Conservation (phyloP, 2,888 invertebrate genomes). For the Spicauda simplicius region DNA sequence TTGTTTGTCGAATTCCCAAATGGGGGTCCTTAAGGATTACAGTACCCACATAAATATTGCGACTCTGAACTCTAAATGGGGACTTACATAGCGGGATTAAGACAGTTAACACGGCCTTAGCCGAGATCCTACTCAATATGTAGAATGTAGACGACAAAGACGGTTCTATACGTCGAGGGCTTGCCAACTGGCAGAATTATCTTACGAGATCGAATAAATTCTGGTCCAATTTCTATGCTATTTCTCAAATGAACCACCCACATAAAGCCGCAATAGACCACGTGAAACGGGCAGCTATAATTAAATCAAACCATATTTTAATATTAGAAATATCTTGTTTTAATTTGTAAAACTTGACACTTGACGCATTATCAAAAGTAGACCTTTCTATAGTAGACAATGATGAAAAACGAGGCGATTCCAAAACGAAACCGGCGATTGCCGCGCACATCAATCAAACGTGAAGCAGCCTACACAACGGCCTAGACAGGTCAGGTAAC, state of each 20-base stretch:
- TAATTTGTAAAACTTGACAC: background rate
- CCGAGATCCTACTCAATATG: conserved; percentile 54
- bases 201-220: conserved; percentile 52
- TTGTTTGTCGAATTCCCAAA: conserved; percentile 20
- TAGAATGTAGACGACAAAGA: conserved; percentile 56
- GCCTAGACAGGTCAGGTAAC: conserved; percentile 75
- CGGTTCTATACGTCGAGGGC: conserved; percentile 58
- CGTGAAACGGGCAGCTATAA: background rate
- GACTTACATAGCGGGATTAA: conserved; percentile 56
- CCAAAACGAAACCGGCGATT: conserved; percentile 57
- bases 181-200: conserved; percentile 62
- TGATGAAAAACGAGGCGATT: conserved; percentile 2
- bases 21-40: conserved; percentile 2
- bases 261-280: conserved; percentile 3
- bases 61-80: conserved; percentile 49
- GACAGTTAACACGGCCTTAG: conserved; percentile 63
- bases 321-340: background rate
- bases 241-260: background rate
- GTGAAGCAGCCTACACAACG: conserved; percentile 54
- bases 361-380: background rate
- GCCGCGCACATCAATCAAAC: conserved; percentile 59
- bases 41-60: conserved; percentile 36
- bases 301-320: background rate
- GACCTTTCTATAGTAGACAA: background rate
- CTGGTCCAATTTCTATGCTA: background rate